These are phyloP conservation scores for Sarcoramphus papa DNA, from an alignment of 2,797 vertebrate genomes.

Conservation along the genomic window DNA sequence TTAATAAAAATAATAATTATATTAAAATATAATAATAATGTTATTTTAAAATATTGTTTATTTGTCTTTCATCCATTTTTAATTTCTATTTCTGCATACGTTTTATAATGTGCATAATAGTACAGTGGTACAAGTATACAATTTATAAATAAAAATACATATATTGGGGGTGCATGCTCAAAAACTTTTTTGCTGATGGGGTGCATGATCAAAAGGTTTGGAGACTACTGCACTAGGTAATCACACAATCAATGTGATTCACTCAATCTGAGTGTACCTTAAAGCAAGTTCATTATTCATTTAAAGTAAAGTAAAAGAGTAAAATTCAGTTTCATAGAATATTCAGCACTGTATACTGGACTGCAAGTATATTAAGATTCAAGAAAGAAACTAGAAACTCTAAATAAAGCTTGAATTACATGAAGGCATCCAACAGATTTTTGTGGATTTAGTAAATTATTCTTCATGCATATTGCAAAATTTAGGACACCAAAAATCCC, in stretches of 20 bases:
- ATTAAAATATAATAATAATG: background rate
- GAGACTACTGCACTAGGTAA: background rate
- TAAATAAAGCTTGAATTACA: background rate
- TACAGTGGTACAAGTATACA: background rate
- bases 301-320: background rate
- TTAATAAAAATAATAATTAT: background rate
- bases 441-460: conserved; percentile 11
- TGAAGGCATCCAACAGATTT: background rate
- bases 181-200: background rate
- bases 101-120: background rate
- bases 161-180: background rate
- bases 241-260: background rate
- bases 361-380: background rate
- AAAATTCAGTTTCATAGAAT: background rate
- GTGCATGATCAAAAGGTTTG: background rate
- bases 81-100: background rate
- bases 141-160: background rate
- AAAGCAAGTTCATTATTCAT: background rate
- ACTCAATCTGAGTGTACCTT: background rate
- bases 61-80: background rate
- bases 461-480: background rate
- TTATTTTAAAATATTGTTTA: background rate
- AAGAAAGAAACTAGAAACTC: background rate
- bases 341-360: background rate
- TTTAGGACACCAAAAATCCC: conserved; percentile 11